Evolutionary conservation across 2,113 vertebrate genomes (phyloP).

Genomic region (Gadus macrocephalus): DNA sequence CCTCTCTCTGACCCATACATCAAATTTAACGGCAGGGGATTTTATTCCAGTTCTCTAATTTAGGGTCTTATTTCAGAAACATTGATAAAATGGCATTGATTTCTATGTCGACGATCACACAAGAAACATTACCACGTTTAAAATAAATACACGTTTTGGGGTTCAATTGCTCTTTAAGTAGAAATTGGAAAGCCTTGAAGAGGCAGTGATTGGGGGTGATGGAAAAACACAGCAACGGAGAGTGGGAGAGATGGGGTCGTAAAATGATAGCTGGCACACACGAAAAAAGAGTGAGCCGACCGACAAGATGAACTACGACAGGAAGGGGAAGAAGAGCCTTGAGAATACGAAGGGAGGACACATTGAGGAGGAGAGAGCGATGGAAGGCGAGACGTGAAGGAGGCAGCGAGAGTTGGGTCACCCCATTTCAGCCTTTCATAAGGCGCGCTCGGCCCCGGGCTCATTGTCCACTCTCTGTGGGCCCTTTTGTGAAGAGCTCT

Average conservation of each 20-base stretch:
- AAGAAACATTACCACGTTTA: neutral
- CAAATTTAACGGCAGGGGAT: too few species aligned
- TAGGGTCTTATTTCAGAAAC: too few species aligned
- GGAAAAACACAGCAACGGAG: neutral
- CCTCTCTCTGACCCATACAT: too few species aligned
- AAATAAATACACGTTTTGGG: neutral
- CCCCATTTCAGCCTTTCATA: slow-evolving; percentile 71
- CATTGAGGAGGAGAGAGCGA: slow-evolving; percentile 56
- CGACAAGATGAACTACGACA: slow-evolving; percentile 1
- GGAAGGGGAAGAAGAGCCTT: slow-evolving; percentile 39
- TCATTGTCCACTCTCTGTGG: slow-evolving; percentile 73
- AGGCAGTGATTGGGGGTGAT: neutral
- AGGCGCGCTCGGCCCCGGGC: slow-evolving; percentile 68
- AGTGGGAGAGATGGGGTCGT: slow-evolving; percentile 20
- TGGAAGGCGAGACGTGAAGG: slow-evolving; percentile 33
- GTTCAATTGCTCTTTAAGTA: neutral
- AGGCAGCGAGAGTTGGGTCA: slow-evolving; percentile 52
- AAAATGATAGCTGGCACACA: slow-evolving; percentile 19
- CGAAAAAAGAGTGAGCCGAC: slow-evolving; percentile 36
- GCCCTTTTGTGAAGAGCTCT: slow-evolving; percentile 63
- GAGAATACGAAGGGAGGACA: slow-evolving; percentile 45
- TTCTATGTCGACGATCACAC: neutral
- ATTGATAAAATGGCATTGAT: too few species aligned
- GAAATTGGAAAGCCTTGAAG: neutral
- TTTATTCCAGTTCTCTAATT: too few species aligned